Percentiles rank a stretch among this genome's conserved stretches.
Conservation (phyloP, 2,888 invertebrate species). For the Parascotia fuliginaria region DNA sequence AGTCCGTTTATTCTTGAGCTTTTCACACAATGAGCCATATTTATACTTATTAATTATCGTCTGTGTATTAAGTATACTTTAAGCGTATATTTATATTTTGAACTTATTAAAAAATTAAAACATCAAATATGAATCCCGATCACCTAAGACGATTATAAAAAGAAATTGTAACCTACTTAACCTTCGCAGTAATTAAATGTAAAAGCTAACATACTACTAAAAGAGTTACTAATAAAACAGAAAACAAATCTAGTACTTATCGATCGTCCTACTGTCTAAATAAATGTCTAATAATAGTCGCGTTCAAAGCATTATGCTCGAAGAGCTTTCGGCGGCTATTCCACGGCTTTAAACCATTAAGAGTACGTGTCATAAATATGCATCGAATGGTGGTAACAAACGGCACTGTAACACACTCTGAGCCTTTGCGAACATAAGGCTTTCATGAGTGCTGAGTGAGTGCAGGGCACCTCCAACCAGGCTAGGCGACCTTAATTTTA, state of each 20-base stretch:
- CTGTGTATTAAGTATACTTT: no score
- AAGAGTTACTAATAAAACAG: no score
- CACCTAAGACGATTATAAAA: no score
- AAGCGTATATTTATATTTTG: no score
- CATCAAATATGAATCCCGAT: no score
- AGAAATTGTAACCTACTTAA: no score
- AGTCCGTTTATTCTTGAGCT: no score
- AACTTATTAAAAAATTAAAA: no score
- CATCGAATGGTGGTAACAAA: neutral
- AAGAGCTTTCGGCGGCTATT: neutral
- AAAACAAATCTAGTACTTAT: neutral
- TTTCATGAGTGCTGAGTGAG: neutral
- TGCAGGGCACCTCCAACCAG: neutral
- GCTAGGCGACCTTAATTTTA: neutral
- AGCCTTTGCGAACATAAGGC: neutral
- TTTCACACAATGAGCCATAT: no score
- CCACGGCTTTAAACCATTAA: conserved; percentile 1
- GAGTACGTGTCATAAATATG: conserved; percentile 1
- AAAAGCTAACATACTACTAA: no score
- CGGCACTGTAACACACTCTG: neutral
- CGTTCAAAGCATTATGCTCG: neutral
- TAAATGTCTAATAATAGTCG: neutral
- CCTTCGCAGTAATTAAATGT: no score
- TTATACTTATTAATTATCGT: no score
- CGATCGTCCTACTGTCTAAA: neutral